phyloP scores from a whole-genome alignment of 2,113 vertebrate genomes.

The Opisthocomus hoazin region DNA sequence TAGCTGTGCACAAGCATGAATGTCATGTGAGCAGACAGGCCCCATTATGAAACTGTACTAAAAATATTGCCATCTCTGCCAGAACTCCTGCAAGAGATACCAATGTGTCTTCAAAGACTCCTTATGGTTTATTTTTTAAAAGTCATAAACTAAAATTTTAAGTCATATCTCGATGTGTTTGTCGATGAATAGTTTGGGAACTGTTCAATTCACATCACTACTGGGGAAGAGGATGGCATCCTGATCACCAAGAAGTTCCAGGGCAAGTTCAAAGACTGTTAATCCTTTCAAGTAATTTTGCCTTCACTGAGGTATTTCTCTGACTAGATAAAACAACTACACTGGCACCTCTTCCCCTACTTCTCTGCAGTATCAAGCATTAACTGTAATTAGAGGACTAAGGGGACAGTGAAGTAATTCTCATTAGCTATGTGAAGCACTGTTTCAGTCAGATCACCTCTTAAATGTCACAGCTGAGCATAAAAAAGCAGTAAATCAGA shows the following conservation, averaged over 20 bases:
- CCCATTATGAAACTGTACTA: background rate
- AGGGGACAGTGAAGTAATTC: background rate
- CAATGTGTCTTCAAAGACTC: accelerated
- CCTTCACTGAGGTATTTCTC: background rate
- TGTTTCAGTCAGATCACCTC: background rate
- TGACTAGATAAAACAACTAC: background rate
- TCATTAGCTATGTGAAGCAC: background rate
- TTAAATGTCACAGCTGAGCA: background rate
- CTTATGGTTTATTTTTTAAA: background rate
- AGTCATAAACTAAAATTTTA: background rate
- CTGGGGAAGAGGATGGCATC: background rate
- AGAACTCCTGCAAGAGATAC: background rate
- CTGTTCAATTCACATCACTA: background rate
- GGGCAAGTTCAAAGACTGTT: background rate
- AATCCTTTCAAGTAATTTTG: background rate
- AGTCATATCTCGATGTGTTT: background rate
- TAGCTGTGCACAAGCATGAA: background rate
- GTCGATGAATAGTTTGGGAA: background rate
- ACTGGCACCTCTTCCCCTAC: background rate
- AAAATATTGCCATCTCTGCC: background rate
- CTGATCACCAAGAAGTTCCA: background rate
- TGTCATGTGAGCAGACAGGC: background rate
- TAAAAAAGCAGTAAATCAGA: conserved; percentile 23
- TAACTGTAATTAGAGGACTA: background rate
- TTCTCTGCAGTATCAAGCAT: background rate